Evolutionary conservation across 92 coral and sea anemone genomes (phyloP).

Genomic region (Actinostola sp.): DNA sequence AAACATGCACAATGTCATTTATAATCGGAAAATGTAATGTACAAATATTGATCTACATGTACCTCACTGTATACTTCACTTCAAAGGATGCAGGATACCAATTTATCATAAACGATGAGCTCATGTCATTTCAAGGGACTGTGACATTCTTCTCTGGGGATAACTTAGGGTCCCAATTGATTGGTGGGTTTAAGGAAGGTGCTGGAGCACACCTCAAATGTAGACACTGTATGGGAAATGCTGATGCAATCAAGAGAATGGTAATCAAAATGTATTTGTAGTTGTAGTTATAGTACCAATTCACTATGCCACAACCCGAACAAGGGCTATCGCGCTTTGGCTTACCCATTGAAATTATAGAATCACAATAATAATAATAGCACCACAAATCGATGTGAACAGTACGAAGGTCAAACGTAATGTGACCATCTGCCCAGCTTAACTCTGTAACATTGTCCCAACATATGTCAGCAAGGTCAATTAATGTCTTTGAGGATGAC

Average conservation of each 20-base stretch:
- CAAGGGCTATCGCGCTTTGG: too few relatives aligned
- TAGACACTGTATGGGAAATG: constrained; percentile 45
- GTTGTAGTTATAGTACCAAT: background rate
- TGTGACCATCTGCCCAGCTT: too few relatives aligned
- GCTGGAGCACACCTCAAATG: constrained; percentile 19
- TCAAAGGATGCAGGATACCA: constrained; percentile 22
- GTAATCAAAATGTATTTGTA: constrained; percentile 6
- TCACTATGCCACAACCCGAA: background rate
- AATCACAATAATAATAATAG: too few relatives aligned
- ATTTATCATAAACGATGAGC: background rate
- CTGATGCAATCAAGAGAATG: background rate
- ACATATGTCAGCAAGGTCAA: too few relatives aligned
- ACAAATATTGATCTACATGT: background rate
- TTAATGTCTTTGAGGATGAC: too few relatives aligned
- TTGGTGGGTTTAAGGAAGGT: constrained; percentile 53
- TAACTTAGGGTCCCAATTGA: constrained; percentile 38
- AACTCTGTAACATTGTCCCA: too few relatives aligned
- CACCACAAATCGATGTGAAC: too few relatives aligned
- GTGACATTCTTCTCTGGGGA: constrained; percentile 40
- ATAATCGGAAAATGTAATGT: too few relatives aligned
- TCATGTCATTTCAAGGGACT: constrained; percentile 7
- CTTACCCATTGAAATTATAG: too few relatives aligned
- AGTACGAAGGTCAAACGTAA: too few relatives aligned
- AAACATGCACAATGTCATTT: background rate
- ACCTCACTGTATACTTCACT: background rate